Base-by-base conservation (phyloP, 2,113 vertebrate species). In the Saguinus midas region DNA sequence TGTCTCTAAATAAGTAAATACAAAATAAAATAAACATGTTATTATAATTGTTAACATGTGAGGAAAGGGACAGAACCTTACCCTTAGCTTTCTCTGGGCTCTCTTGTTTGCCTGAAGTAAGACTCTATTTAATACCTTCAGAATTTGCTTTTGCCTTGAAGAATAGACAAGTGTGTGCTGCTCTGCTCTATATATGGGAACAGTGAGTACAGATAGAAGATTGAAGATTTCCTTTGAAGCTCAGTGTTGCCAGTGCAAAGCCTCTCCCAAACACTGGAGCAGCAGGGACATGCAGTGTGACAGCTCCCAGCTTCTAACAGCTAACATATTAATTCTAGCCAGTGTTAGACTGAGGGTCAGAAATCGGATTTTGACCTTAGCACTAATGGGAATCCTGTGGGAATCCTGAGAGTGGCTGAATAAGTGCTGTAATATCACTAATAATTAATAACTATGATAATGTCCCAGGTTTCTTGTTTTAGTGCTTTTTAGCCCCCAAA, bases 141-240 rank as follows among this genome's bases (percentile, higher is more conserved):
- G 94, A 96, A 81, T 98, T 97, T 86, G 83, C 1, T 5, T 98
- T 98, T 98, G 97, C 98, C 98, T 98, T 73, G 94, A 95, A 98
- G 98, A 96, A 79, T 5, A 95, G 97, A 97, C 98, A 98, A 98
- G 97, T 97, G 8, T 98, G 97, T 95, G 95, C 98, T 70, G 85
- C 72, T 98, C 92, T 82, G 76, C 96, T 96, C 98, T 98, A 97
- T 98, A 98, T 98, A 97, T 95, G 98, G 85, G 75, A 96, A 90
- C 96, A 92, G 0, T 94, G 87, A 98, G 96, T 98, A 98, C 97
- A 98, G 98, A 98, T 97, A 98, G 98, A 98, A 98, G 98, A 97
- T 87, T 96, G 96, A 96, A 98, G 98, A 97, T 98, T 97, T 86
- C 94, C 98, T 98, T 98, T 98, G 98, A 98, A 98, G 97, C 85